Conservation (phyloP, 2,797 vertebrate genomes). For the Lerista edwardsae region DNA sequence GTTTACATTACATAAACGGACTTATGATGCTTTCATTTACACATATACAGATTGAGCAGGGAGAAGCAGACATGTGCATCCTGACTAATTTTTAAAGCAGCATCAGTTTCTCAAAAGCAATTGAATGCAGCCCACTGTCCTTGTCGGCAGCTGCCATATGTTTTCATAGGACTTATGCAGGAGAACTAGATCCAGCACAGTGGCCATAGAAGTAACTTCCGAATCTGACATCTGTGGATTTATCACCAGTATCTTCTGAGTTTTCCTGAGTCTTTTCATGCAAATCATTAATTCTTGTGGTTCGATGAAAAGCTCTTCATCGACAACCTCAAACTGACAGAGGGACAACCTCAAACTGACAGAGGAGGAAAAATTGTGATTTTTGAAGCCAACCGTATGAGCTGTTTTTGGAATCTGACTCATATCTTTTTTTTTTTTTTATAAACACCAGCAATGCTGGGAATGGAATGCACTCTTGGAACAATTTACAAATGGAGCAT, state of each 20-base stretch:
- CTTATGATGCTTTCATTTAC: not conserved
- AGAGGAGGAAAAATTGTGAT: not conserved
- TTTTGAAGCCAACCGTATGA: conserved; percentile 7
- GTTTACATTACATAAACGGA: no score
- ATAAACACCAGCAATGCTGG: not conserved
- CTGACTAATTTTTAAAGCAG: not conserved
- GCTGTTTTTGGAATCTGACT: conserved; percentile 23
- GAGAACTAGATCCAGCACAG: not conserved
- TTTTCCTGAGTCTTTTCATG: not conserved
- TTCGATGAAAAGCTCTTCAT: not conserved
- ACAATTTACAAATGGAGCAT: conserved; percentile 7
- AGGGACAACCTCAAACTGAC: not conserved
- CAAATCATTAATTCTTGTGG: not conserved
- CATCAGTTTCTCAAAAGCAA: no score
- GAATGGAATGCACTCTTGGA: conserved; percentile 3
- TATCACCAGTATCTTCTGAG: not conserved
- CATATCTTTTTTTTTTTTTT: conserved; percentile 1
- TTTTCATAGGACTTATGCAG: no score
- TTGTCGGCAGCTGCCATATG: no score
- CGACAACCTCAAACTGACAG: no score
- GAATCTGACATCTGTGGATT: not conserved
- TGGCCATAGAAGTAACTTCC: not conserved
- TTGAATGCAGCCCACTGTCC: no score
- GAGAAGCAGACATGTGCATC: not conserved
- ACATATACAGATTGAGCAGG: not conserved